Percentiles rank a stretch among this genome's conserved stretches.
Evolutionary conservation across 1,140 invertebrate genomes (phyloP).

Genomic region (Odontomachus brunneus): DNA sequence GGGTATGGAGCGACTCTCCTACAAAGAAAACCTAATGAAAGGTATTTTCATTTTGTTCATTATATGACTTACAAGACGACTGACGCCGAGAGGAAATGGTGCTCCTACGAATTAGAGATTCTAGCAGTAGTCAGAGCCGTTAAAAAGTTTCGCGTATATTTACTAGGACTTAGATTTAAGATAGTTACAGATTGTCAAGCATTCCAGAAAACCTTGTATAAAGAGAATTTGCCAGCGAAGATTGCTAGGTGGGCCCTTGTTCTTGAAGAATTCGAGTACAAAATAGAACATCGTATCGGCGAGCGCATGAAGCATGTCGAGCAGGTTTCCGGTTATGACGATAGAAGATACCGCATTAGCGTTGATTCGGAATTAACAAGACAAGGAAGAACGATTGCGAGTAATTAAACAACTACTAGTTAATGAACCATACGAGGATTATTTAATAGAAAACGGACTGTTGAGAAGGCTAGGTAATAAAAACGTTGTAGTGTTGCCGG

Average conservation of each 20-base stretch:
- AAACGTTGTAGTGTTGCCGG: neutral
- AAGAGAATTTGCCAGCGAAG: neutral
- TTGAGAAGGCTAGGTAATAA: neutral
- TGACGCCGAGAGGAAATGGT: neutral
- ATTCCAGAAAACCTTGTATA: neutral
- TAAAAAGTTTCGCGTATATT: neutral
- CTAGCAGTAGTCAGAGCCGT: too few relatives aligned
- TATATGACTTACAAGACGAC: slow-evolving; percentile 30
- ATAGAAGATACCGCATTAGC: neutral
- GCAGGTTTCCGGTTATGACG: neutral
- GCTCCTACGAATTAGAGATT: too few relatives aligned
- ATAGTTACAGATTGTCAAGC: neutral
- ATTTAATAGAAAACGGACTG: neutral
- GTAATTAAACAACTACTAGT: neutral
- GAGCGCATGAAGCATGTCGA: neutral
- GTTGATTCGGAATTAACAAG: neutral
- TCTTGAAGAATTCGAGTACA: neutral
- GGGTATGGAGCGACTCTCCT: slow-evolving; percentile 77
- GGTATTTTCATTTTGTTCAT: slow-evolving; percentile 60
- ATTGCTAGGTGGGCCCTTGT: neutral
- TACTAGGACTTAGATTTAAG: neutral
- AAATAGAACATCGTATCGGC: neutral
- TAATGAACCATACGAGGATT: neutral
- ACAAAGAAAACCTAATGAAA: slow-evolving; percentile 67
- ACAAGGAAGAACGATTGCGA: neutral